These are phyloP conservation scores for Drosophila merina DNA, from an alignment of 2,888 invertebrate species.

Conservation along the genomic window DNA sequence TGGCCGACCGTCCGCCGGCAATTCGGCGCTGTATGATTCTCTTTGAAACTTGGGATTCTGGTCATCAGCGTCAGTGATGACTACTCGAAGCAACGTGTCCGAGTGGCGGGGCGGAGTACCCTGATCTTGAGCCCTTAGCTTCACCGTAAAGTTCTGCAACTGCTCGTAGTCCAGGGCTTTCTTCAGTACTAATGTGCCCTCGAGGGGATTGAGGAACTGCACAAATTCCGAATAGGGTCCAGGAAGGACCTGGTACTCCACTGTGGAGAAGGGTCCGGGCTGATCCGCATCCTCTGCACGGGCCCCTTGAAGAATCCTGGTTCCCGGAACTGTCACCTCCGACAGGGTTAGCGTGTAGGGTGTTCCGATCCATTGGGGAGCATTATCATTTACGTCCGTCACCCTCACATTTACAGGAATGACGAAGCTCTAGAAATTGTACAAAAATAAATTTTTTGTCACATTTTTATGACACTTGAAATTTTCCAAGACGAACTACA, in stretches of 20 bases:
- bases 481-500: background rate
- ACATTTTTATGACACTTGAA: too few relatives aligned
- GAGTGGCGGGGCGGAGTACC: slow-evolving; percentile 91
- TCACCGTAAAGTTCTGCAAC: slow-evolving; percentile 90
- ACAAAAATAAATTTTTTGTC: too few relatives aligned
- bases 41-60: slow-evolving; percentile 93
- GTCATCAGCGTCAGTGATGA: slow-evolving; percentile 94
- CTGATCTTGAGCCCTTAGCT: slow-evolving; percentile 90
- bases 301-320: slow-evolving; percentile 91
- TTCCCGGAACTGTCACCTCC: slow-evolving; percentile 90
- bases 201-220: slow-evolving; percentile 93
- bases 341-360: slow-evolving; percentile 93
- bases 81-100: slow-evolving; percentile 90
- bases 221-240: slow-evolving; percentile 92
- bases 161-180: slow-evolving; percentile 93
- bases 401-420: slow-evolving; percentile 87
- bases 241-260: slow-evolving; percentile 91
- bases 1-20: slow-evolving; percentile 86
- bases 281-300: slow-evolving; percentile 93
- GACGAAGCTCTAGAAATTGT: slow-evolving; percentile 80
- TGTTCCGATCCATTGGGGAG: slow-evolving; percentile 91
- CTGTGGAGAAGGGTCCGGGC: slow-evolving; percentile 93
- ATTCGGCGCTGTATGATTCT: slow-evolving; percentile 89
- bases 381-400: slow-evolving; percentile 96
- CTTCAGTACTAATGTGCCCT: slow-evolving; percentile 91